These are phyloP conservation scores for Ptycholaimellus sp. DNA, from an alignment of 2,888 invertebrate species.

Conservation along the genomic window DNA sequence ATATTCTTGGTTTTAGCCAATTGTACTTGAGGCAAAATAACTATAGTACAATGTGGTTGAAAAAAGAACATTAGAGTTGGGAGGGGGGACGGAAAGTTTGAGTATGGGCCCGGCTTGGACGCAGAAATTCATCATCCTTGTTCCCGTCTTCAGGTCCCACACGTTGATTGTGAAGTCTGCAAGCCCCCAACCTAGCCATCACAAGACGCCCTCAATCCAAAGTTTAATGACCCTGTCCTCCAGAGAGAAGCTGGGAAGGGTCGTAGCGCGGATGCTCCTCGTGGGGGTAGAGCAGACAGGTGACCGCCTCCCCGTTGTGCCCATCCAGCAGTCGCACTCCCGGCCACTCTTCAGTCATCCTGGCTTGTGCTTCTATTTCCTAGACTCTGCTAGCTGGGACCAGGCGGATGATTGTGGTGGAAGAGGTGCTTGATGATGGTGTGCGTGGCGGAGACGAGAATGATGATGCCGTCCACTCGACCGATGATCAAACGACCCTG, in stretches of 20 bases:
- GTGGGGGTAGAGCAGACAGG: conserved; percentile 77
- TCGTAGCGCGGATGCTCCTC: conserved; percentile 47
- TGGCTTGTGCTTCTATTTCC: too few species aligned
- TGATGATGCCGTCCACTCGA: conserved; percentile 75
- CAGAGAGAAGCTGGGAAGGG: conserved; percentile 21
- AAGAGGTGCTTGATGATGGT: conserved; percentile 74
- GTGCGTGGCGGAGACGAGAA: conserved; percentile 80
- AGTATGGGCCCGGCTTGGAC: conserved; percentile 93
- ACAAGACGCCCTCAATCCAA: conserved; percentile 1
- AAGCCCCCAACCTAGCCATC: not conserved
- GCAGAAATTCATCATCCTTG: conserved; percentile 69
- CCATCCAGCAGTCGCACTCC: conserved; percentile 42
- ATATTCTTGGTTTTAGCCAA: not conserved
- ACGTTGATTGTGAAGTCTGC: conserved; percentile 89
- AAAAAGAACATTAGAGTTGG: conserved; percentile 44
- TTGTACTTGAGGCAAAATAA: not conserved
- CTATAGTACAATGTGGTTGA: not conserved
- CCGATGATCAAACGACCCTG: conserved; percentile 82
- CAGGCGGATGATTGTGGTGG: too few species aligned
- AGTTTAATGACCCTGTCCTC: not conserved
- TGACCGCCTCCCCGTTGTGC: conserved; percentile 74
- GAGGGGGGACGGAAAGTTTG: conserved; percentile 74
- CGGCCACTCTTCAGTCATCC: conserved; percentile 2
- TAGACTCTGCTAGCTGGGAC: too few species aligned
- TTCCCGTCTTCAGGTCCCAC: conserved; percentile 77